Evolutionary conservation across 2,888 invertebrate genomes (phyloP).

Genomic region (Lycia hirtaria): DNA sequence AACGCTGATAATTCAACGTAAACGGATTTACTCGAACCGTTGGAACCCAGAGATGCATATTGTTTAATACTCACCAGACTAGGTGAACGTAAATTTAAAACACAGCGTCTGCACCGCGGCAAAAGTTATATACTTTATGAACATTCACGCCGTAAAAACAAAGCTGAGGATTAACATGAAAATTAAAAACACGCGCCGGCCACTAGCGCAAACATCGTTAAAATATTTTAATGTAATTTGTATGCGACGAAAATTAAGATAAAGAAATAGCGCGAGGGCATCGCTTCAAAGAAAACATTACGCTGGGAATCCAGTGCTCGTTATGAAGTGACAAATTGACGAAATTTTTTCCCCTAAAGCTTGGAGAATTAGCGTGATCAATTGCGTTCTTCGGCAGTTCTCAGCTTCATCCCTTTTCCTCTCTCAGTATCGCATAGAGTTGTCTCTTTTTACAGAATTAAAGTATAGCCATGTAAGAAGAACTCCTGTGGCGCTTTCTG

Average conservation of each 20-base stretch:
- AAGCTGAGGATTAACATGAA: conserved; percentile 38
- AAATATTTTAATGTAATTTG: conserved; percentile 46
- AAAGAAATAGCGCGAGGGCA: conserved; percentile 45
- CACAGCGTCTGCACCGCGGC: conserved; percentile 30
- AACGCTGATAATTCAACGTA: conserved; percentile 67
- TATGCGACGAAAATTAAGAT: conserved; percentile 40
- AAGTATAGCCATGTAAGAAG: conserved; percentile 19
- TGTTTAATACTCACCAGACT: conserved; percentile 51
- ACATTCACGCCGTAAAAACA: conserved; percentile 37
- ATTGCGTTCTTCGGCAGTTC: conserved; percentile 74
- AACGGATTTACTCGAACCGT: conserved; percentile 59
- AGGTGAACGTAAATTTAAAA: conserved; percentile 52
- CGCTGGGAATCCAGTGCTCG: conserved; percentile 62
- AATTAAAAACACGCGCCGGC: conserved; percentile 37
- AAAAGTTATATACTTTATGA: conserved; percentile 36
- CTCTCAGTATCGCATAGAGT: conserved; percentile 26
- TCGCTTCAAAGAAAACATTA: conserved; percentile 53
- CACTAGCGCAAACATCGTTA: conserved; percentile 42
- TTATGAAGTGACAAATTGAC: conserved; percentile 78
- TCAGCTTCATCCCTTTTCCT: conserved; percentile 57
- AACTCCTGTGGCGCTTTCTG: conserved; percentile 18
- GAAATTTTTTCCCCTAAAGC: conserved; percentile 74
- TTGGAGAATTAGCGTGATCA: conserved; percentile 80
- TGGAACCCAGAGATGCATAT: conserved; percentile 52
- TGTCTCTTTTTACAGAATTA: conserved; percentile 34